Conservation (phyloP, 2,797 vertebrate genomes). For the Cirrhinus molitorella region DNA sequence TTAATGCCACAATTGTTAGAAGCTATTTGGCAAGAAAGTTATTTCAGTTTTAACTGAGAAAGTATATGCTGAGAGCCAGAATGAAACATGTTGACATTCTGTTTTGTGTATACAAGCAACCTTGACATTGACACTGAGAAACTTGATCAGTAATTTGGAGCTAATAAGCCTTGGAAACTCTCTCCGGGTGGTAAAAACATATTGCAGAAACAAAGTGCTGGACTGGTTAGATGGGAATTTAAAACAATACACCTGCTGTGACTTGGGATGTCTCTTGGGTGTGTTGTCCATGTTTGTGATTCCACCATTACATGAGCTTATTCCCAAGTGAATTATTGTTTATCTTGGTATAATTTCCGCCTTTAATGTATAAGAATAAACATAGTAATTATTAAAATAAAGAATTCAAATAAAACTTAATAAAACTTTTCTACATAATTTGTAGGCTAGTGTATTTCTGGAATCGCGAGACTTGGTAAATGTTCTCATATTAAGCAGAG, state of each 20-base stretch:
- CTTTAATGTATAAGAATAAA: background rate
- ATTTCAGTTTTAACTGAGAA: background rate
- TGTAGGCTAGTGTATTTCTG: background rate
- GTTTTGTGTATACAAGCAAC: background rate
- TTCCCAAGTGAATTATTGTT: background rate
- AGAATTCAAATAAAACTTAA: background rate
- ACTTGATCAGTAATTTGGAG: background rate
- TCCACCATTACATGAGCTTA: background rate
- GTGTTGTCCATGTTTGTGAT: constrained; percentile 7
- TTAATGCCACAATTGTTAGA: background rate
- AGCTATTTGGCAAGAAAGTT: background rate
- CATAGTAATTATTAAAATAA: background rate
- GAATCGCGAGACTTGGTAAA: background rate
- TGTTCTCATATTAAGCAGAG: background rate
- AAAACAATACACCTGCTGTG: constrained; percentile 16
- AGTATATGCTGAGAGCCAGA: background rate
- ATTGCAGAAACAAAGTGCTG: background rate
- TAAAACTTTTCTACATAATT: background rate
- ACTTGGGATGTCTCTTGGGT: background rate
- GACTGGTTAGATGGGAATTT: constrained; percentile 31
- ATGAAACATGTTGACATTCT: background rate
- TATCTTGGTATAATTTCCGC: background rate
- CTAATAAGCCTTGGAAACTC: constrained; percentile 21
- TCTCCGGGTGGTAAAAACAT: constrained; percentile 15
- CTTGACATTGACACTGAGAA: background rate